These are phyloP conservation scores for Vombatus ursinus DNA, from an alignment of 2,113 vertebrate genomes.

Conservation along the genomic window DNA sequence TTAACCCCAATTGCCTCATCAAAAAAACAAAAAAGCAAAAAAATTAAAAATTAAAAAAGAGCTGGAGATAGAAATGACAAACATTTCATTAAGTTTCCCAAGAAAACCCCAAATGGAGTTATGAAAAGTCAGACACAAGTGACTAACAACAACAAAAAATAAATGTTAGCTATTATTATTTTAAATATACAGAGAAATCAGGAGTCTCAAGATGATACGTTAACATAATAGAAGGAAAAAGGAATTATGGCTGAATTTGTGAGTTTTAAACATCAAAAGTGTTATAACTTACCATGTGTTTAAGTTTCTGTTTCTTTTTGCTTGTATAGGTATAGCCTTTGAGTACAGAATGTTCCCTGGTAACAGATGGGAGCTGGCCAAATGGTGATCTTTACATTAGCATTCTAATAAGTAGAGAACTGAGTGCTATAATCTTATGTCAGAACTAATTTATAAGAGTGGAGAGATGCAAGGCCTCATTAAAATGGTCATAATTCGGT, in stretches of 20 bases:
- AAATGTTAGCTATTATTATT: neutral
- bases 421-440: constrained; percentile 28
- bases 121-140: neutral
- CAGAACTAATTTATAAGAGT: constrained; percentile 74
- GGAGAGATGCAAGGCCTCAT: constrained; percentile 60
- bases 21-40: too few relatives aligned
- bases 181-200: neutral
- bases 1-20: neutral
- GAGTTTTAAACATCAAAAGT: neutral
- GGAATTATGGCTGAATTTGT: neutral
- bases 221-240: neutral
- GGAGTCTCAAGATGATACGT: neutral
- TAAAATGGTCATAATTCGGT: constrained; percentile 74
- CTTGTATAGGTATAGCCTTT: constrained; percentile 44
- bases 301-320: constrained; percentile 57
- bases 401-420: constrained; percentile 65
- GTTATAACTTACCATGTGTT: constrained; percentile 8
- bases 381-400: constrained; percentile 59
- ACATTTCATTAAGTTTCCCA: neutral
- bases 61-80: neutral
- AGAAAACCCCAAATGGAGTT: neutral
- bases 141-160: neutral
- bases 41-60: too few relatives aligned
- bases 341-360: constrained; percentile 29
- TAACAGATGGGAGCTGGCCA: constrained; percentile 63